Conservation (phyloP, 2,888 invertebrate genomes). For the Gasteruption jaculator region DNA sequence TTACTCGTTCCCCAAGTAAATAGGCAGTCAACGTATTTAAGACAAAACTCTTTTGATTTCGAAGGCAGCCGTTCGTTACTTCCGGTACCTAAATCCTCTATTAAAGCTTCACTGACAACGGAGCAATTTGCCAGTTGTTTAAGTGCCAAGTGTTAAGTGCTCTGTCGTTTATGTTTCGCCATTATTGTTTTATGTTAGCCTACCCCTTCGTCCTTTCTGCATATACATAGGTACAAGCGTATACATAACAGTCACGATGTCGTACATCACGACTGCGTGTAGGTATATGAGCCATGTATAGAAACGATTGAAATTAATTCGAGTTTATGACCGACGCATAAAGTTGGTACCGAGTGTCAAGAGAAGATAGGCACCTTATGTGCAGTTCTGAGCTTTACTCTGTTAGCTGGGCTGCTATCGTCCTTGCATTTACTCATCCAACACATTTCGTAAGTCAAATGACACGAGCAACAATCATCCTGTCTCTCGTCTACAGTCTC, state of each 20-base stretch:
- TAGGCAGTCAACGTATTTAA: too few relatives aligned
- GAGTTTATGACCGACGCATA: conserved; percentile 42
- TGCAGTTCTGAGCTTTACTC: conserved; percentile 21
- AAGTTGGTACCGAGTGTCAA: conserved; percentile 33
- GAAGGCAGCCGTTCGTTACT: conserved; percentile 32
- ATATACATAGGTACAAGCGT: neutral
- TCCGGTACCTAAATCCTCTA: conserved; percentile 44
- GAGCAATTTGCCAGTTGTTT: conserved; percentile 53
- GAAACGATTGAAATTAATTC: conserved; percentile 51
- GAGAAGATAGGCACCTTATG: conserved; percentile 38
- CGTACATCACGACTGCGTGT: conserved; percentile 20
- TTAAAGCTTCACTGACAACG: conserved; percentile 47
- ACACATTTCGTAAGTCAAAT: too few relatives aligned
- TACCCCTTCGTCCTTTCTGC: conserved; percentile 29
- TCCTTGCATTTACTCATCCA: neutral
- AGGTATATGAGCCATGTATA: conserved; percentile 32
- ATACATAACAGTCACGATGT: neutral
- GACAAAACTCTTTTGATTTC: conserved; percentile 8
- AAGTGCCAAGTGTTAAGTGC: conserved; percentile 53
- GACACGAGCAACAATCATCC: too few relatives aligned
- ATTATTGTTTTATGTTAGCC: conserved; percentile 51
- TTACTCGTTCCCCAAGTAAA: too few relatives aligned
- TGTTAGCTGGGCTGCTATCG: too few relatives aligned
- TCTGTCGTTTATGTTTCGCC: conserved; percentile 50
- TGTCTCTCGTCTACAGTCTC: too few relatives aligned